Percentiles rank a stretch among this genome's conserved stretches.
These are phyloP conservation scores for Chaetorhynchus papuensis DNA, from an alignment of 2,113 vertebrate species.

Conservation along the genomic window DNA sequence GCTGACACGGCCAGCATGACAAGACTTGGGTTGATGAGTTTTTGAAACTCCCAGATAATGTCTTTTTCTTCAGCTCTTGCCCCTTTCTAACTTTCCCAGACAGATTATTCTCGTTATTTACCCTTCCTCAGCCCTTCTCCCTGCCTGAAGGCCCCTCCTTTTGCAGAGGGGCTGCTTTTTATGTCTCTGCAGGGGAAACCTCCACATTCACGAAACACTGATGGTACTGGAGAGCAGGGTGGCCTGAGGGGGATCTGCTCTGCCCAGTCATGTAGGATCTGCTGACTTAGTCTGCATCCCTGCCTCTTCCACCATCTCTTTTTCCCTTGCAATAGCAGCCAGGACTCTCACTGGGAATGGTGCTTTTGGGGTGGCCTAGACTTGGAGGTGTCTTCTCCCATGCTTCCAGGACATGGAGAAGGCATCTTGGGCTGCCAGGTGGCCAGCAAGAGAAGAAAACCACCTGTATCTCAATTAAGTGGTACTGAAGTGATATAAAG, in stretches of 20 bases:
- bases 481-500: neutral
- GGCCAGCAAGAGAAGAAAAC: neutral
- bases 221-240: neutral
- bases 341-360: neutral
- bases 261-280: neutral
- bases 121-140: neutral
- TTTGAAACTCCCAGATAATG: neutral
- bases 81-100: neutral
- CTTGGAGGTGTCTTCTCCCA: neutral
- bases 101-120: neutral
- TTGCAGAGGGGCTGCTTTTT: neutral
- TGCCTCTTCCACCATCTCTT: neutral
- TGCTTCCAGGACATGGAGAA: neutral
- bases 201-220: rapidly evolving
- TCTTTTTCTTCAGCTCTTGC: neutral
- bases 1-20: neutral
- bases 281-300: neutral
- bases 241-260: neutral
- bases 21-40: neutral
- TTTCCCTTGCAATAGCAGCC: neutral
- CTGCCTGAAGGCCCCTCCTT: neutral
- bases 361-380: neutral
- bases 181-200: neutral
- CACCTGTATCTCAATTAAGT: neutral
- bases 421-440: neutral